phyloP scores from a whole-genome alignment of 2,888 invertebrate species.

The Caenorhabditis uteleia region DNA sequence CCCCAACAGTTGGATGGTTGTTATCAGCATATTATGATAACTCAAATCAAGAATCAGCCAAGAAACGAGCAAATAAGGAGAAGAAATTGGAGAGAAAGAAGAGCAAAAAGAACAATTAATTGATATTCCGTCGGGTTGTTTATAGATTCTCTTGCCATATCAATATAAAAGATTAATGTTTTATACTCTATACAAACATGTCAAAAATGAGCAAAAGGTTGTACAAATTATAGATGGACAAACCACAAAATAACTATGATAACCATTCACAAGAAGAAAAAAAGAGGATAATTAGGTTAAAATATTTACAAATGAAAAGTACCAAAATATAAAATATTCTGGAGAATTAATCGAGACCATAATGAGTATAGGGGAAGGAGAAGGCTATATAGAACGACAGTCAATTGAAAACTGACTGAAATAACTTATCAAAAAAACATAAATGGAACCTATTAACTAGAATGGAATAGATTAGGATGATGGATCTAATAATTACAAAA shows the following conservation, averaged over 20 bases:
- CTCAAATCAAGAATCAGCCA: neutral
- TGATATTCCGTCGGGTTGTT: neutral
- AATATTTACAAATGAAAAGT: neutral
- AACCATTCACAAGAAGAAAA: too few relatives aligned
- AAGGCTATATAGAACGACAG: neutral
- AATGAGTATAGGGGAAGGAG: too few relatives aligned
- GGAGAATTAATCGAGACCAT: too few relatives aligned
- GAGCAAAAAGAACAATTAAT: neutral
- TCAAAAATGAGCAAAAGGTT: neutral
- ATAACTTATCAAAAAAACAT: neutral
- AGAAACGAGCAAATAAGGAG: neutral
- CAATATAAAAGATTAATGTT: too few relatives aligned
- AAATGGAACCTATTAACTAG: too few relatives aligned
- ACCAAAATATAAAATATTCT: neutral
- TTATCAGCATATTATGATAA: conserved; percentile 21
- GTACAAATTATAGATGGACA: too few relatives aligned
- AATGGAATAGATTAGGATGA: neutral
- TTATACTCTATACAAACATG: neutral
- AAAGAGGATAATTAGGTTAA: too few relatives aligned
- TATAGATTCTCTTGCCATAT: neutral
- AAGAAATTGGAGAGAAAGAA: neutral
- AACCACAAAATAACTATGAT: too few relatives aligned
- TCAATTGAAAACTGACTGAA: neutral
- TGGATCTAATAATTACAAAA: neutral
- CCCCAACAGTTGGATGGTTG: conserved; percentile 47